Percentiles rank a stretch among this genome's conserved stretches.
Evolutionary conservation across 2,888 invertebrate species (phyloP).

Genomic region (Coenonympha glycerion): DNA sequence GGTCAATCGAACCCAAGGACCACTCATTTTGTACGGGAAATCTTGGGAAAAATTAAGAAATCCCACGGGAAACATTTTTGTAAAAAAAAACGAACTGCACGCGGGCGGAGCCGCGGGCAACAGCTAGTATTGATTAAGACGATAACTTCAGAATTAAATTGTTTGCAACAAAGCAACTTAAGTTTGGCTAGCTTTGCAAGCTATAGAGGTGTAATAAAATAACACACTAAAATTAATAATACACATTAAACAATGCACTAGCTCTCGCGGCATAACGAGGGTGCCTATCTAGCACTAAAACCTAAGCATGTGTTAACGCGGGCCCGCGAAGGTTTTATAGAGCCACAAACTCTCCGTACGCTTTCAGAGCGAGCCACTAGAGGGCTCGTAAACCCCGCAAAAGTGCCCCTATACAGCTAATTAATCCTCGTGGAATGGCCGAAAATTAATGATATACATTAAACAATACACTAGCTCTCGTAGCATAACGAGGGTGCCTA

Average conservation of each 20-base stretch:
- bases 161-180: too few relatives aligned
- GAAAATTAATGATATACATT: too few relatives aligned
- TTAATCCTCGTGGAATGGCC: slow-evolving; percentile 48
- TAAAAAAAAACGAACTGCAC: too few relatives aligned
- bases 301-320: slow-evolving; percentile 35
- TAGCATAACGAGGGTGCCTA: slow-evolving; percentile 18
- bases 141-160: too few relatives aligned
- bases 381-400: slow-evolving; percentile 51
- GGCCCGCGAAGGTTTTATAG: slow-evolving; percentile 42
- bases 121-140: too few relatives aligned
- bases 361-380: slow-evolving; percentile 38
- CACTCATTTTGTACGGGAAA: too few relatives aligned
- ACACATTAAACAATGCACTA: neutral
- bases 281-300: slow-evolving; percentile 24
- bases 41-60: too few relatives aligned
- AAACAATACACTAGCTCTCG: neutral
- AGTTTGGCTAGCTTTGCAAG: too few relatives aligned
- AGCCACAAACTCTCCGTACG: slow-evolving; percentile 43
- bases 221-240: too few relatives aligned
- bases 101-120: too few relatives aligned
- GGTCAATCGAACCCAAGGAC: too few relatives aligned
- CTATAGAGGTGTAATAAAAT: neutral
- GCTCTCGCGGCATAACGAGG: neutral
- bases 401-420: slow-evolving; percentile 45
- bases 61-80: too few relatives aligned